Conservation (phyloP, 2,113 vertebrate species). For the Carollia perspicillata region DNA sequence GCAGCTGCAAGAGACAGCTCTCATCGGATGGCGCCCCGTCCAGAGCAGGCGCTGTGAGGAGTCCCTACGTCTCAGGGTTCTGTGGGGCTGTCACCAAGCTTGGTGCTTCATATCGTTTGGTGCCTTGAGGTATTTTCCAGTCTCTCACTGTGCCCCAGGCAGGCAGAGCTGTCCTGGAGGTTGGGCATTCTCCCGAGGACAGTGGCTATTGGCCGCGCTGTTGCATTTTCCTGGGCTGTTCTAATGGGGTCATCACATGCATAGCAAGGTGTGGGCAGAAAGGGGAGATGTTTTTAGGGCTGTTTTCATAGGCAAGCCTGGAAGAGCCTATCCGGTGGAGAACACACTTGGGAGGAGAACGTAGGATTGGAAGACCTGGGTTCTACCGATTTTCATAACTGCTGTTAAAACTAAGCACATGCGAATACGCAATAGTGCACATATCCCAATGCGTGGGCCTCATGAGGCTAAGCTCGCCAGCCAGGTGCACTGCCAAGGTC, state of each 20-base stretch:
- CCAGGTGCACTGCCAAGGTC: accelerated
- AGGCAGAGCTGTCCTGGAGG: not conserved
- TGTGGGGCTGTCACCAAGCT: not conserved
- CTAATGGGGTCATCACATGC: not conserved
- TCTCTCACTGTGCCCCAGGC: not conserved
- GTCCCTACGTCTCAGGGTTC: not conserved
- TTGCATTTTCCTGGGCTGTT: not conserved
- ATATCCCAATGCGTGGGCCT: not conserved
- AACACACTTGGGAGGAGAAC: not conserved
- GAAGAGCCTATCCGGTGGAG: not conserved
- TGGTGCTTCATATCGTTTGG: not conserved
- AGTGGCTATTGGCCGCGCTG: not conserved
- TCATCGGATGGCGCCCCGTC: not conserved
- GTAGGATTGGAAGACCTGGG: not conserved
- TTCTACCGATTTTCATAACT: not conserved
- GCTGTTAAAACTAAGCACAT: not conserved
- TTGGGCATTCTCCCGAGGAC: not conserved
- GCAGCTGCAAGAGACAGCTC: accelerated
- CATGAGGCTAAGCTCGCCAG: not conserved
- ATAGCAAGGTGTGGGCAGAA: not conserved
- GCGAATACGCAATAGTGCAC: not conserved
- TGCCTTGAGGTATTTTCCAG: not conserved
- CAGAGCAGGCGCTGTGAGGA: not conserved
- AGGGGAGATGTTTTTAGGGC: not conserved
- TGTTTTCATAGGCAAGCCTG: not conserved